Percentiles rank a stretch among this genome's conserved stretches.
Conservation (phyloP, 2,888 invertebrate species). For the Oscheius sp. region DNA sequence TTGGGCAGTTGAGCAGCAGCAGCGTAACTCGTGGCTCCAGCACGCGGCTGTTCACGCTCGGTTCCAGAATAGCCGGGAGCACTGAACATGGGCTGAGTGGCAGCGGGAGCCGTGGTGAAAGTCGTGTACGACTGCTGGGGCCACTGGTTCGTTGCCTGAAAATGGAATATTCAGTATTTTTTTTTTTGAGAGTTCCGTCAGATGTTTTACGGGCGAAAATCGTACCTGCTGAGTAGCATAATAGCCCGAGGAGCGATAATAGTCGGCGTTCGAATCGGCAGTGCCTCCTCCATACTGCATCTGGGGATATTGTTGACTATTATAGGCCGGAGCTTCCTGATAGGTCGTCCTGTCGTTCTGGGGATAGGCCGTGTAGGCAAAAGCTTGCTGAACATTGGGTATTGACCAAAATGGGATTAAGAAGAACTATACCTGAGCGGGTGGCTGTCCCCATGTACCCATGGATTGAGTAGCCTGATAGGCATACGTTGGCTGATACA, state of each 20-base stretch:
- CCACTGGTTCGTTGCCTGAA: conserved; percentile 18
- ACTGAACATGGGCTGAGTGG: conserved; percentile 11
- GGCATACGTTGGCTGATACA: background rate
- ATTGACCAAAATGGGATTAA: background rate
- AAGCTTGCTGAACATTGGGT: background rate
- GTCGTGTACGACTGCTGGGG: background rate
- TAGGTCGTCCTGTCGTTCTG: conserved; percentile 15
- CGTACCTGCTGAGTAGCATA: conserved; percentile 15
- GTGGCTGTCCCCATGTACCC: conserved; percentile 29
- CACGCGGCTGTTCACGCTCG: conserved; percentile 25
- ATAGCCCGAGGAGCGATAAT: conserved; percentile 13
- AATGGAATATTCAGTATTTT: background rate
- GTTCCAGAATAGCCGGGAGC: conserved; percentile 8
- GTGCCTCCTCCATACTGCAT: conserved; percentile 9
- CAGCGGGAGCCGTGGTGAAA: conserved; percentile 6
- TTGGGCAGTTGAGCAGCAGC: conserved; percentile 36
- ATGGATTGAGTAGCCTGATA: conserved; percentile 6
- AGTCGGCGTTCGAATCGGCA: conserved; percentile 4
- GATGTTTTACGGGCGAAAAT: too few relatives aligned
- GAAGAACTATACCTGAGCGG: conserved; percentile 14
- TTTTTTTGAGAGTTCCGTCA: too few relatives aligned
- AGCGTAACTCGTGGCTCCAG: conserved; percentile 6
- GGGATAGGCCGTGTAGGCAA: conserved; percentile 17
- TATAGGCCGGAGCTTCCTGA: conserved; percentile 7
- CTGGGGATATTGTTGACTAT: background rate